Base-by-base conservation (phyloP, 2,113 vertebrate species). In the Todiramphus chloris region DNA sequence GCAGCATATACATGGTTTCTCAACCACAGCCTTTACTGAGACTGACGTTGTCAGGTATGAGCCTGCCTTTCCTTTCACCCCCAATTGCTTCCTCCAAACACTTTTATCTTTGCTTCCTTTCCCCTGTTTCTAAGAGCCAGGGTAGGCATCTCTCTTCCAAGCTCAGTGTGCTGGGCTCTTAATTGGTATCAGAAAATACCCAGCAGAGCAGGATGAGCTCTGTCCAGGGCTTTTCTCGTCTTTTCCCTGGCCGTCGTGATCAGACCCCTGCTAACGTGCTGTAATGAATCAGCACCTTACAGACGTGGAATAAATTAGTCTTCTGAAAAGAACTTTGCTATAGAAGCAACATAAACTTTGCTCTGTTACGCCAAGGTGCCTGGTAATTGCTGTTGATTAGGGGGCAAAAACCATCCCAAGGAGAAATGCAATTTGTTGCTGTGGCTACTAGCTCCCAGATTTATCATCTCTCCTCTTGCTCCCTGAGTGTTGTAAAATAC, bases 351-450 rank as follows among this genome's bases (percentile, higher is more conserved):
- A 89, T 83, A 93, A 96, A 94, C 82, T 88, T 86, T 55, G 70
- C 82, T 87, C 6, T 87, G 72, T 96, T 95, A 93, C 95, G 75
- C 91, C 41, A 78, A 97, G 96, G 96, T 96, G 87, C 79, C 41
- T 2, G 1, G 85, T 96, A 97, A 97, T 97, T 96, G 93, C 94
- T 93, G 83, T 60, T 97, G 90, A 95, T 79, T 90, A 69, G 75
- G 25, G 68, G 75, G 28, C 66, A n/a, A 8, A 16, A 93, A 95
- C 87, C 44, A 91, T 90, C 77, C 87, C 87, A 89, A 92, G 92
- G 39, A 97, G 90, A 95, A 96, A 96, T 60, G 90, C 95, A 96
- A 97, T 97, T 95, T 97, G 95, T 97, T 97, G 92, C 95, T 97
- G 93, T 95, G 96, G 96, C 97, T 96, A 97, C 96, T 95, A 78